Evolutionary conservation across 2,113 vertebrate species (phyloP).

Genomic region (Globicephala melas): DNA sequence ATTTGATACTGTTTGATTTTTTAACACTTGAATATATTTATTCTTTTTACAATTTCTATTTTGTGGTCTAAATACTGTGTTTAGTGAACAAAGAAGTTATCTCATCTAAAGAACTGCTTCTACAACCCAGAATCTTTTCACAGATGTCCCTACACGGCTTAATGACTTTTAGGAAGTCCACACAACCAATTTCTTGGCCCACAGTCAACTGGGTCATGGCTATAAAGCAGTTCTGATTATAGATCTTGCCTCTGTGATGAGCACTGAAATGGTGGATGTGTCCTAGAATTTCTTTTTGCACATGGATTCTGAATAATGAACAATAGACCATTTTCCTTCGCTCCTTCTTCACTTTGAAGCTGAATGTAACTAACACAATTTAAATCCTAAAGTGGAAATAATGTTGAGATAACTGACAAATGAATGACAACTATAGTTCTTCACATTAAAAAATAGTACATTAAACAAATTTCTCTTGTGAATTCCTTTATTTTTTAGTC

Average conservation of each 20-base stretch:
- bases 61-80: neutral
- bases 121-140: neutral
- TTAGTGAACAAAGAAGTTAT: neutral
- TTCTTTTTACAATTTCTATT: neutral
- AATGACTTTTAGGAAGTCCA: neutral
- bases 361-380: neutral
- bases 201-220: neutral
- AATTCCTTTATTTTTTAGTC: neutral
- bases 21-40: neutral
- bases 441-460: neutral
- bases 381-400: neutral
- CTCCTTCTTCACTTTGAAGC: neutral
- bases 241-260: neutral
- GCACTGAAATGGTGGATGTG: neutral
- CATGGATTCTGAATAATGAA: neutral
- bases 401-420: conserved; percentile 5
- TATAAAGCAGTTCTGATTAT: neutral
- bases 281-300: neutral
- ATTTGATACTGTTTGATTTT: neutral
- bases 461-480: neutral
- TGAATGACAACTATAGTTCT: neutral
- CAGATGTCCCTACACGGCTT: neutral
- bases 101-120: neutral
- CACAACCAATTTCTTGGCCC: neutral
- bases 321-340: neutral